Conservation (phyloP, 2,113 vertebrate genomes). For the Dromiciops gliroides region DNA sequence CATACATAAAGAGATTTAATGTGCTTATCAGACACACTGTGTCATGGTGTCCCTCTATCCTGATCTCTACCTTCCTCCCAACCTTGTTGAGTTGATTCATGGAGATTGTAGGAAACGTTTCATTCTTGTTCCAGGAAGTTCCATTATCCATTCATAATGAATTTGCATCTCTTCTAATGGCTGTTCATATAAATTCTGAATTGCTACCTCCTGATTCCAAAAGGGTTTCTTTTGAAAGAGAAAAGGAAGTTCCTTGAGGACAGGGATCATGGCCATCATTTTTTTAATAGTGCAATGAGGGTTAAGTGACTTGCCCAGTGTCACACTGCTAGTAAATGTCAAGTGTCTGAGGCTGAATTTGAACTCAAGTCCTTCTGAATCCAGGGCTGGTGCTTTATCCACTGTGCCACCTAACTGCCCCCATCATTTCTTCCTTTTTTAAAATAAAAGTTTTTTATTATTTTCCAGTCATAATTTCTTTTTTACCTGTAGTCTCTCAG, state of each 20-base stretch:
- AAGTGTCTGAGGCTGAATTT: too few relatives aligned
- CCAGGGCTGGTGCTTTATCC: too few relatives aligned
- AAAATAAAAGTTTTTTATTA: too few relatives aligned
- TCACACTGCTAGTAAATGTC: too few relatives aligned
- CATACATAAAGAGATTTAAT: neutral
- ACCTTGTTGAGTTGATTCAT: neutral
- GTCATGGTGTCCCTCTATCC: neutral
- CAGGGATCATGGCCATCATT: neutral
- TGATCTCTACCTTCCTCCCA: neutral
- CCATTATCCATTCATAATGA: neutral
- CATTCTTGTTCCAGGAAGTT: conserved; percentile 1
- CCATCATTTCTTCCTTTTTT: too few relatives aligned
- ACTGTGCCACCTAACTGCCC: too few relatives aligned
- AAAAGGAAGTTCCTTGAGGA: neutral
- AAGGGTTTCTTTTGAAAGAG: conserved; percentile 36
- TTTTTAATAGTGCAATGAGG: too few relatives aligned
- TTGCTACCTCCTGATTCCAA: neutral
- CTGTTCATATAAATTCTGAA: neutral
- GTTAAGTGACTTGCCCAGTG: too few relatives aligned
- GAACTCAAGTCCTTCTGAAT: too few relatives aligned
- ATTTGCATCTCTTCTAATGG: neutral
- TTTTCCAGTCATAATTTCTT: too few relatives aligned
- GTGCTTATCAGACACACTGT: neutral
- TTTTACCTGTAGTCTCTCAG: neutral
- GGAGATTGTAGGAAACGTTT: neutral